These are phyloP conservation scores for Magallana nippona DNA, from an alignment of 2,888 invertebrate genomes.

Conservation along the genomic window DNA sequence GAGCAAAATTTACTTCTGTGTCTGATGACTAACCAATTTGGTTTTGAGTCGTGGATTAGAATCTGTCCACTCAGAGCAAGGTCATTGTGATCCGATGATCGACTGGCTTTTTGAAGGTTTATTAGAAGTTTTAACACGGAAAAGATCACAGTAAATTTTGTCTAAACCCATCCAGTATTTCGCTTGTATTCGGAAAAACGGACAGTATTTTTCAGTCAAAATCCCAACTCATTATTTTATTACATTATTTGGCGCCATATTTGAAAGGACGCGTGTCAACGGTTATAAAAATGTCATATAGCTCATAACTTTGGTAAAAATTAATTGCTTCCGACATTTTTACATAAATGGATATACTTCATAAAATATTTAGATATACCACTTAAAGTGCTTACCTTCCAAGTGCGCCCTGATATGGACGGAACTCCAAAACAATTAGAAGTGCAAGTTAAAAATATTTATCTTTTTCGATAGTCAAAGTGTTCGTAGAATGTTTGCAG, in stretches of 20 bases:
- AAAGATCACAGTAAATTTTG: not conserved
- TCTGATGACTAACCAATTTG: not conserved
- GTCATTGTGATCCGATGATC: not conserved
- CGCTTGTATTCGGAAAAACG: not conserved
- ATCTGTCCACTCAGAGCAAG: not conserved
- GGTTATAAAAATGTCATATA: constrained; percentile 15
- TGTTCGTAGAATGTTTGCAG: too few relatives aligned
- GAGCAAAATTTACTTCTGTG: not conserved
- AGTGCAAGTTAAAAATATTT: too few relatives aligned
- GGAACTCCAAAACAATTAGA: too few relatives aligned
- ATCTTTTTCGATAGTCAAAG: too few relatives aligned
- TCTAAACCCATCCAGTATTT: not conserved
- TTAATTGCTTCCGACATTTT: constrained; percentile 11
- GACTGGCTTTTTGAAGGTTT: not conserved
- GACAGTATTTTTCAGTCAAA: too few relatives aligned
- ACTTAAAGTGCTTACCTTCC: not conserved
- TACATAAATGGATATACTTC: constrained; percentile 9
- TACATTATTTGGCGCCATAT: constrained; percentile 6
- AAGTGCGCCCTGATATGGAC: not conserved
- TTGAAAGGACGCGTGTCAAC: not conserved
- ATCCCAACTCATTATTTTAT: too few relatives aligned
- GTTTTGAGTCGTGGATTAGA: not conserved
- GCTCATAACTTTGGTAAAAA: not conserved
- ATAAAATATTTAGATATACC: not conserved
- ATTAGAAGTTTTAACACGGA: not conserved